A percentile compares a stretch with the other conserved stretches of the same genome.
Evolutionary conservation across 2,797 vertebrate species (phyloP).

Genomic region (Psittacula derbiana): DNA sequence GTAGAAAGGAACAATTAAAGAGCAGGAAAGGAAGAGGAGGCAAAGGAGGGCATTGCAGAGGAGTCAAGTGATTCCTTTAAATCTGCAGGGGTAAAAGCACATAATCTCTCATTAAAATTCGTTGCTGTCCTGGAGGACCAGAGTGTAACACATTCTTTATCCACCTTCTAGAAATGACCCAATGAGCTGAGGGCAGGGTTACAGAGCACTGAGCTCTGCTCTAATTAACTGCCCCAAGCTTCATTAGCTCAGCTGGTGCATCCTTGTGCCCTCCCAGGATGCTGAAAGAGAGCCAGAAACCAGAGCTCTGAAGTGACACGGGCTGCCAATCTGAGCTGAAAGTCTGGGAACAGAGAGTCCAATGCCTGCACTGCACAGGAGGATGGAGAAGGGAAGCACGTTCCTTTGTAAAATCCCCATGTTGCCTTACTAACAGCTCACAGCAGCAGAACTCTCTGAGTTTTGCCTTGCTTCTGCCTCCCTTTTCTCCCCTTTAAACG

Average conservation of each 20-base stretch:
- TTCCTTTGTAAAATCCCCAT: not conserved
- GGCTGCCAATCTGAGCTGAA: not conserved
- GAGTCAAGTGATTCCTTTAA: not conserved
- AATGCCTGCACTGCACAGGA: rapidly evolving
- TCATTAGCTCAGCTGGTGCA: not conserved
- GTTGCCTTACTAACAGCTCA: not conserved
- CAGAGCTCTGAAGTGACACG: not conserved
- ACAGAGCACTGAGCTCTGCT: not conserved
- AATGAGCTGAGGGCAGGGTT: not conserved
- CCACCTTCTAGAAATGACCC: not conserved
- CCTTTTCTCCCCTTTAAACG: not conserved
- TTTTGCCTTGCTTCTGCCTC: not conserved
- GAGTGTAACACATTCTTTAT: rapidly evolving
- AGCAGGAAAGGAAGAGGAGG: conserved; percentile 13
- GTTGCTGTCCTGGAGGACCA: not conserved
- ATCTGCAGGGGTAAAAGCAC: not conserved
- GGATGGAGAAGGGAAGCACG: not conserved
- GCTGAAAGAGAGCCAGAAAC: not conserved
- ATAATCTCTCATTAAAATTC: conserved; percentile 18
- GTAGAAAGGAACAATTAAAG: conserved; percentile 7
- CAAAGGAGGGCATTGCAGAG: not conserved
- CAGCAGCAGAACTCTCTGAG: rapidly evolving
- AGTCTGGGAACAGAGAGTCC: not conserved
- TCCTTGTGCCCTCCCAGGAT: not conserved
- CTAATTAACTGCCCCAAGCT: not conserved